Conservation (phyloP, 2,113 vertebrate species). For the Cyanistes caeruleus region DNA sequence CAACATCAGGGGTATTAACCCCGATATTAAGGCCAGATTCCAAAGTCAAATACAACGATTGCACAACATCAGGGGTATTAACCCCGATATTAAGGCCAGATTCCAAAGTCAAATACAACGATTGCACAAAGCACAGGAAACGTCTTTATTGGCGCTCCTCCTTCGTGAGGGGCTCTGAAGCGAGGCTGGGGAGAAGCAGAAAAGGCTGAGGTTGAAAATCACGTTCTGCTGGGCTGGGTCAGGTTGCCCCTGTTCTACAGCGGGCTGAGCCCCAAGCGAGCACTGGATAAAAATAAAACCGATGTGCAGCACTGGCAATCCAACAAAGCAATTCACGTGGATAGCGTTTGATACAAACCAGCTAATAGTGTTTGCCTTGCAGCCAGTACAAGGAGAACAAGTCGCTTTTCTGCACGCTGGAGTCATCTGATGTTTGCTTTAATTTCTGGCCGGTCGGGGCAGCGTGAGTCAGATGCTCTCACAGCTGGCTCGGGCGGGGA, state of each 20-base stretch:
- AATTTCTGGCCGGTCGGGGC: not conserved
- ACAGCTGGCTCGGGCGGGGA: not conserved
- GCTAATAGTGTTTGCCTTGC: not conserved
- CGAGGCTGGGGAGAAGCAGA: not conserved
- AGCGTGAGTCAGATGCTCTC: constrained; percentile 19
- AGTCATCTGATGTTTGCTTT: not conserved
- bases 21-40: not conserved
- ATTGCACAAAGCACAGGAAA: not conserved
- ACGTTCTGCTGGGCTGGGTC: not conserved
- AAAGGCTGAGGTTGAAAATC: not conserved
- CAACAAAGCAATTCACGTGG: not conserved
- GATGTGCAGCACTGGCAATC: not conserved
- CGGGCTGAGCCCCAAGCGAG: not conserved
- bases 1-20: not conserved
- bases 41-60: not conserved
- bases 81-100: not conserved
- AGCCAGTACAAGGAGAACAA: not conserved
- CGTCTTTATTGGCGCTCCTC: not conserved
- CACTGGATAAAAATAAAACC: not conserved
- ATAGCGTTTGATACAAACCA: not conserved
- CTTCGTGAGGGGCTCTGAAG: not conserved
- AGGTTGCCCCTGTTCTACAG: not conserved
- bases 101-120: not conserved
- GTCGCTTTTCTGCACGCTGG: not conserved
- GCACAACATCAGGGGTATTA: not conserved